These are phyloP conservation scores for Drosophila guanche DNA, from an alignment of 1,140 invertebrate species.

Conservation along the genomic window DNA sequence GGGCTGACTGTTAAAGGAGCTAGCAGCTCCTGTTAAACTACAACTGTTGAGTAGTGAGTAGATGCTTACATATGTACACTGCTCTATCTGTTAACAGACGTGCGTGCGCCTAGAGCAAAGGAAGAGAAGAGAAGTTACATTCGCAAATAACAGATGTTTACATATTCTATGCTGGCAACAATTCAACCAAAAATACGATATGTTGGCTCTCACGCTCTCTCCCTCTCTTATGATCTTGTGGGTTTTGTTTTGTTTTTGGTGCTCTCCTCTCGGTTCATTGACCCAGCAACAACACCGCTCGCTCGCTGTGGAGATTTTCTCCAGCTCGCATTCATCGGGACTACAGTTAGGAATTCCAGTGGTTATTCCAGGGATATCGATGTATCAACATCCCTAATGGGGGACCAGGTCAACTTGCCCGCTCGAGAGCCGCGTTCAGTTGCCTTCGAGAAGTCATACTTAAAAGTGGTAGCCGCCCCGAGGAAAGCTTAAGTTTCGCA, in stretches of 20 bases:
- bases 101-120: too few species aligned
- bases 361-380: not conserved
- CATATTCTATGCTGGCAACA: slow-evolving; percentile 4
- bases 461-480: slow-evolving; percentile 64
- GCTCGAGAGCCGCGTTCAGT: slow-evolving; percentile 48
- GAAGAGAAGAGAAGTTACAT: too few species aligned
- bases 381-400: not conserved
- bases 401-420: not conserved
- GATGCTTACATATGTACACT: not conserved
- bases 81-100: not conserved
- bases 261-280: slow-evolving; percentile 65
- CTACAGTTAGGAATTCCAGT: slow-evolving; percentile 45
- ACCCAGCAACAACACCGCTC: slow-evolving; percentile 59
- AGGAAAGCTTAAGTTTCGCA: slow-evolving; percentile 23
- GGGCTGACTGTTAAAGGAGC: not conserved
- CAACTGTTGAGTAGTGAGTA: too few species aligned
- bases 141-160: too few species aligned
- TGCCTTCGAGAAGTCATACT: slow-evolving; percentile 51
- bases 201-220: slow-evolving; percentile 11
- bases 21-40: not conserved
- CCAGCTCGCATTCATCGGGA: slow-evolving; percentile 11
- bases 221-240: not conserved
- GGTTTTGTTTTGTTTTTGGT: slow-evolving; percentile 46
- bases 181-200: too few species aligned
- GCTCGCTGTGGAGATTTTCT: slow-evolving; percentile 30